These are phyloP conservation scores for Stenopsyche tienmushanensis DNA, from an alignment of 1,140 invertebrate species.

Conservation along the genomic window DNA sequence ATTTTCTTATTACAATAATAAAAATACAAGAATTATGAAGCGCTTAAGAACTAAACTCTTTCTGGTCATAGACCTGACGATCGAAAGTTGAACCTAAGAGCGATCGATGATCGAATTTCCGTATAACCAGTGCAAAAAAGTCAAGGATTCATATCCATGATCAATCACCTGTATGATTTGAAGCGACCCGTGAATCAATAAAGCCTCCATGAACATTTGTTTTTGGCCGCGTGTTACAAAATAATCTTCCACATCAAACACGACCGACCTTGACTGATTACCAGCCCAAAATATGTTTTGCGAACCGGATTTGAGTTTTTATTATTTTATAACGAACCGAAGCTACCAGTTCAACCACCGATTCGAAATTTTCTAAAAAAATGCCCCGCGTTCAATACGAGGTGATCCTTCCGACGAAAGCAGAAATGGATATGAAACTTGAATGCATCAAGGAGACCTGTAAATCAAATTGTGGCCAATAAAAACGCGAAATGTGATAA, in stretches of 20 bases:
- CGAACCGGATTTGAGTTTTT: slow-evolving; percentile 17
- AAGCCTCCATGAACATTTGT: neutral
- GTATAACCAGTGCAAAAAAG: neutral
- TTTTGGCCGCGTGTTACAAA: slow-evolving; percentile 3
- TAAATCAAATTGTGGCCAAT: too few relatives aligned
- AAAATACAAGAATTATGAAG: too few relatives aligned
- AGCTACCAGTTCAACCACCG: neutral
- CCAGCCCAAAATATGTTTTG: slow-evolving; percentile 2
- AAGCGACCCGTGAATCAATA: neutral
- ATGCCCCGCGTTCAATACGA: neutral
- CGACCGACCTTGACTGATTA: slow-evolving; percentile 18
- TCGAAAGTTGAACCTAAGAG: too few relatives aligned
- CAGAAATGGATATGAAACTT: too few relatives aligned
- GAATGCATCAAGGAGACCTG: too few relatives aligned
- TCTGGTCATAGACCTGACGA: too few relatives aligned
- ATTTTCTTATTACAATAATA: too few relatives aligned
- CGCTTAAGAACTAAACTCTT: too few relatives aligned
- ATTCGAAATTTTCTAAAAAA: slow-evolving; percentile 10
- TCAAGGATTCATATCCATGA: neutral
- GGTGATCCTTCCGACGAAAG: neutral
- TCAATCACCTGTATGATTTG: neutral
- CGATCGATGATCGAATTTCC: too few relatives aligned
- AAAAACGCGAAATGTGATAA: too few relatives aligned
- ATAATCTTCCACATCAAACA: slow-evolving; percentile 1
- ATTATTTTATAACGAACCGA: neutral